Evolutionary conservation across 2,797 vertebrate genomes (phyloP).

Genomic region (Eidolon dupreanum): DNA sequence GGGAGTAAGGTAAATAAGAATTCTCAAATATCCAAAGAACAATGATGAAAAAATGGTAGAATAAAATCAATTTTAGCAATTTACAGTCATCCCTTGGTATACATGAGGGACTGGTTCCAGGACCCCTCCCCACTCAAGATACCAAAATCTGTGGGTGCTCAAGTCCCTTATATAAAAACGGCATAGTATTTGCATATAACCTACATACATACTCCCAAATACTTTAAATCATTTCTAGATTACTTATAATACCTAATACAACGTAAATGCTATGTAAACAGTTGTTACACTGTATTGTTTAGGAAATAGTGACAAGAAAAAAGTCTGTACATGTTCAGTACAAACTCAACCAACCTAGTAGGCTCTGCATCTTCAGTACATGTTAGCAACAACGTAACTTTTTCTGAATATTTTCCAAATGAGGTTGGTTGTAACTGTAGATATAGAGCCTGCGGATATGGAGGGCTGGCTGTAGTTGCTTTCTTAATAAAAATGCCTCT

Average conservation of each 20-base stretch:
- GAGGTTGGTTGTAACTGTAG: background rate
- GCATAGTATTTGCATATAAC: background rate
- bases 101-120: background rate
- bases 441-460: too few relatives aligned
- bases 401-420: background rate
- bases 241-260: background rate
- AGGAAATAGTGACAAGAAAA: background rate
- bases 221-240: background rate
- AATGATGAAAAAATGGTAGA: background rate
- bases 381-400: background rate
- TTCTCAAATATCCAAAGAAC: background rate
- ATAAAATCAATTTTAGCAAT: constrained; percentile 37
- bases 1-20: constrained; percentile 3
- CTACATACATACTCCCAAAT: background rate
- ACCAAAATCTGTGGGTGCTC: background rate
- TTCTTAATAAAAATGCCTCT: constrained; percentile 4
- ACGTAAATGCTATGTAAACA: background rate
- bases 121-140: background rate
- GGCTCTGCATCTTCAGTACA: background rate
- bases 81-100: background rate
- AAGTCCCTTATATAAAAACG: background rate
- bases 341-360: background rate
- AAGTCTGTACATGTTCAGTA: background rate
- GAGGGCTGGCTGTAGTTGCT: background rate
- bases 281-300: background rate